Conservation (phyloP, 2,113 vertebrate genomes). For the Genyomyrus donnyi region DNA sequence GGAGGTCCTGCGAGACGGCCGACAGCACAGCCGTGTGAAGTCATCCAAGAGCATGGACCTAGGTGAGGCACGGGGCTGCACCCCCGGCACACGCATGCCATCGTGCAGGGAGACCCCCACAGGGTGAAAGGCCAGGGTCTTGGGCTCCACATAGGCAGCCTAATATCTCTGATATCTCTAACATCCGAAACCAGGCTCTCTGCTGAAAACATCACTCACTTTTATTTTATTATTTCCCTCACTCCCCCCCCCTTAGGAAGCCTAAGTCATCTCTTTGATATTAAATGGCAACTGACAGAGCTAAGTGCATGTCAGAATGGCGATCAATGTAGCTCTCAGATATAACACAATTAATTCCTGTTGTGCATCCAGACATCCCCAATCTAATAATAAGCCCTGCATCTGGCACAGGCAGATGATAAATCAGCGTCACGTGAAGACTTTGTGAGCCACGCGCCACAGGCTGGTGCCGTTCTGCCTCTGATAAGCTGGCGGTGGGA, state of each 20-base stretch:
- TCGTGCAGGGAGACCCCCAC: background rate
- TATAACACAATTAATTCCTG: constrained; percentile 39
- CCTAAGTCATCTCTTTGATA: constrained; percentile 28
- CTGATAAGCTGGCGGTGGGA: constrained; percentile 10
- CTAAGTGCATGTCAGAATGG: constrained; percentile 44
- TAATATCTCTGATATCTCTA: background rate
- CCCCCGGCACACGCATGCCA: constrained; percentile 23
- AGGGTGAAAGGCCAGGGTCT: background rate
- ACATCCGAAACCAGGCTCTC: background rate
- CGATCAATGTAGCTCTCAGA: constrained; percentile 40
- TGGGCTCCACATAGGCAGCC: background rate
- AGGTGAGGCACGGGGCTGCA: constrained; percentile 61
- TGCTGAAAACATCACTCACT: constrained; percentile 23
- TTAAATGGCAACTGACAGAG: constrained; percentile 37
- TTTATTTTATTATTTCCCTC: constrained; percentile 12
- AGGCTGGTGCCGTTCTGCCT: constrained; percentile 28
- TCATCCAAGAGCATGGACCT: constrained; percentile 96
- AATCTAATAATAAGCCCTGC: constrained; percentile 40
- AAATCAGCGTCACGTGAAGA: constrained; percentile 30
- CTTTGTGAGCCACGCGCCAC: constrained; percentile 24
- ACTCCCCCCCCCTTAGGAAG: background rate
- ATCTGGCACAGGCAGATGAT: constrained; percentile 17
- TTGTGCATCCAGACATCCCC: constrained; percentile 30
- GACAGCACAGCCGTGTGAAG: constrained; percentile 73
- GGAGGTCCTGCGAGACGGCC: constrained; percentile 44